A percentile compares a stretch with the other conserved stretches of the same genome.
These are phyloP conservation scores for Callaeas wilsoni DNA, from an alignment of 2,113 vertebrate species.

Conservation along the genomic window DNA sequence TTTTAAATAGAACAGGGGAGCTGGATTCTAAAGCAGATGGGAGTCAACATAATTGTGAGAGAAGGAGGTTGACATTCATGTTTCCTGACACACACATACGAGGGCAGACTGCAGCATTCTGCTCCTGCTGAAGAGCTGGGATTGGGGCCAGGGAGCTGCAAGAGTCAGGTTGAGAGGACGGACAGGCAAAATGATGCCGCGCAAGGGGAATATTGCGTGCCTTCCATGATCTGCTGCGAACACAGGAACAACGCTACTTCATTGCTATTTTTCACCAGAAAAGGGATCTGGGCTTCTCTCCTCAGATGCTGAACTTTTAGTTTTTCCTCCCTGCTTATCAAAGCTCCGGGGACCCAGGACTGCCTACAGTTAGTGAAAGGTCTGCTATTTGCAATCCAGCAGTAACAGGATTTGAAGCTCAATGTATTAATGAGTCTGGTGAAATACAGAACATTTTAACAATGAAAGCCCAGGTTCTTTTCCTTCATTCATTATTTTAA, in stretches of 20 bases:
- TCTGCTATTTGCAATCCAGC: neutral
- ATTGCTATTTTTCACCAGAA: neutral
- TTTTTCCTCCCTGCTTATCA: neutral
- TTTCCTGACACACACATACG: neutral
- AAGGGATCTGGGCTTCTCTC: neutral
- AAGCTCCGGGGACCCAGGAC: neutral
- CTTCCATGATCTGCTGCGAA: neutral
- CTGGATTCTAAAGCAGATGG: constrained; percentile 3
- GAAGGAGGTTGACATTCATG: neutral
- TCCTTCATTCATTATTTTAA: neutral
- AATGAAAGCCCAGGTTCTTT: neutral
- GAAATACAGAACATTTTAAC: neutral
- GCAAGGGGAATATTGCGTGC: neutral
- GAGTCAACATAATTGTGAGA: neutral
- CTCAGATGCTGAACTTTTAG: neutral
- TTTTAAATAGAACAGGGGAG: neutral
- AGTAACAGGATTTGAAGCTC: neutral
- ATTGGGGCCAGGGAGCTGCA: neutral
- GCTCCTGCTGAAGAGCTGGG: neutral
- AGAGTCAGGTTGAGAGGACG: neutral
- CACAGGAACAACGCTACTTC: neutral
- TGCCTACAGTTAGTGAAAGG: neutral
- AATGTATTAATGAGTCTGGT: neutral
- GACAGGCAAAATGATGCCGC: neutral
- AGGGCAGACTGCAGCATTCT: neutral